Percentiles rank a stretch among this genome's conserved stretches.
Conservation (phyloP, 2,113 vertebrate genomes). For the Pandion haliaetus region DNA sequence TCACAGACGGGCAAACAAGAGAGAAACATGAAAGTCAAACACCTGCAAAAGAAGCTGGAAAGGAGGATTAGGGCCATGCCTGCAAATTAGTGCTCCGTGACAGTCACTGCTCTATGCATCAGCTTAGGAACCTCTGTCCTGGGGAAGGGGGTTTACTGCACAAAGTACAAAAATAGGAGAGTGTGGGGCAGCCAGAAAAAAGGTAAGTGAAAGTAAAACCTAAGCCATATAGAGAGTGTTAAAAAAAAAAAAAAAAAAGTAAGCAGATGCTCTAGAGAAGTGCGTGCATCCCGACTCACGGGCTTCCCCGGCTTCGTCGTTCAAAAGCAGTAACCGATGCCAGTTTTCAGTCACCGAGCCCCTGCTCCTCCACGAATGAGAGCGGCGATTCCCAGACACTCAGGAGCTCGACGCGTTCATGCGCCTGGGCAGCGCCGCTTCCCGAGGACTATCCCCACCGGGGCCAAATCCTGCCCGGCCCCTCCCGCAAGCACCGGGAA, state of each 20-base stretch:
- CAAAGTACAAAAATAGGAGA: not conserved
- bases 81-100: fast-evolving
- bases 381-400: not conserved
- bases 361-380: not conserved
- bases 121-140: not conserved
- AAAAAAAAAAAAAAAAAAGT: not conserved
- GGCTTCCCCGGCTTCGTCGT: not conserved
- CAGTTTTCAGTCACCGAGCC: not conserved
- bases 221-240: not conserved
- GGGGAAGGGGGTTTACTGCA: not conserved
- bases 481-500: not conserved
- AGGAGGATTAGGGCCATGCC: fast-evolving
- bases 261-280: not conserved
- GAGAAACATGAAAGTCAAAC: not conserved
- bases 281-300: not conserved
- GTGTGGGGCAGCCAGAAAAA: not conserved
- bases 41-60: not conserved
- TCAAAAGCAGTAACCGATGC: fast-evolving
- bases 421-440: not conserved
- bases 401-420: not conserved
- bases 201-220: not conserved
- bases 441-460: not conserved
- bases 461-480: not conserved
- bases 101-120: fast-evolving
- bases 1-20: not conserved